Evolutionary conservation across 2,797 vertebrate species (phyloP), one percentile per base, ranked within the genome.

Genomic region (Phoeniculus purpureus): DNA sequence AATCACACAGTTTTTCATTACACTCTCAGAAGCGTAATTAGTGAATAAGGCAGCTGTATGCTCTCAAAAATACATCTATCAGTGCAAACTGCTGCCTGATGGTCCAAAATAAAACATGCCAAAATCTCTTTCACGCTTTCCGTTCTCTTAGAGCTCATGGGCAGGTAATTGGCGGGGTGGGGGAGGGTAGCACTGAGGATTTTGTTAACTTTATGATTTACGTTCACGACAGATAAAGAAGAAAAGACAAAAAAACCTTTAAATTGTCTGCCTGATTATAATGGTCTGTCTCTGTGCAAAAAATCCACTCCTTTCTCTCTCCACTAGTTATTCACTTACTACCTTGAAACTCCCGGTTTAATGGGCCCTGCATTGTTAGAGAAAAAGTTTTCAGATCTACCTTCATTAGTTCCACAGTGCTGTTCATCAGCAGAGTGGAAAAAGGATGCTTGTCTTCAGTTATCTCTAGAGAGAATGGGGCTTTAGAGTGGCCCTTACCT

Each of bases 21-120:
- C 81, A 85, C 77, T 93, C 94, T 95, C 92, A 71, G 92, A 97
- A 96, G 78, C 85, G 74, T 95, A 93, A 95, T 97, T 96, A 95
- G 90, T 88, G 93, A 95, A 96, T 92, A 94, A 96, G 94, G 92
- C 95, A 97, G 95, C 94, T 96, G 94, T 94, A 95, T 94, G 94
- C 94, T 96, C 90, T 95, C 93, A 92, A 95, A 96, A 96, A 92
- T 94, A 91, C 77, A 94, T 96, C 90, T 70, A 87, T 94, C 85
- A 93, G 91, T 85, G 89, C 59, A 94, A 77, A 93, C 73, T 74
- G 71, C 74, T 89, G 59, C 62, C 85, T 92, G 94, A 86, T 87
- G 90, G 64, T 90, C 87, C 92, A 91, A 89, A 87, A 93, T 72
- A 83, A 94, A 96, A 83, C 55, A 58, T 78, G 68, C 58, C 61